Conservation (phyloP, 2,113 vertebrate species). For the Chaetura pelagica region DNA sequence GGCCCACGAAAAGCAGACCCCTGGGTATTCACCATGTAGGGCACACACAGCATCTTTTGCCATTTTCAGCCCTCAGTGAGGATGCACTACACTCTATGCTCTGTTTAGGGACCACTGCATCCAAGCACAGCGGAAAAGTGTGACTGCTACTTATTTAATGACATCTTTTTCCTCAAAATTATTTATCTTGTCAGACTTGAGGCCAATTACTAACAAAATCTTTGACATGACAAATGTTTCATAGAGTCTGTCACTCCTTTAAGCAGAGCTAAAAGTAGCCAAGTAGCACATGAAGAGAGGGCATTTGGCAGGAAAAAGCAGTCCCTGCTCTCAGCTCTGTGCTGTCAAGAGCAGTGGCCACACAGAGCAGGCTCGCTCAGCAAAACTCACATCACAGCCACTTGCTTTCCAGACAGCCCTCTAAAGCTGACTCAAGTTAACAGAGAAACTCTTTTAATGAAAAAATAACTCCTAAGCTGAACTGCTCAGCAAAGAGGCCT, state of each 20-base stretch:
- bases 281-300: rapidly evolving
- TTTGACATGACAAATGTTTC: background rate
- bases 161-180: background rate
- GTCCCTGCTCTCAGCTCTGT: background rate
- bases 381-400: background rate
- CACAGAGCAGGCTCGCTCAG: rapidly evolving
- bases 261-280: background rate
- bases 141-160: background rate
- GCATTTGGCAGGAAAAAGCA: background rate
- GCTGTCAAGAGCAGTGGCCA: background rate
- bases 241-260: background rate
- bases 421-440: background rate
- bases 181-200: slow-evolving; percentile 12
- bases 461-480: background rate
- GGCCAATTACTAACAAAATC: slow-evolving; percentile 8
- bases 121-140: background rate
- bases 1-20: background rate
- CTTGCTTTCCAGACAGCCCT: background rate
- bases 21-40: background rate
- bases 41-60: rapidly evolving
- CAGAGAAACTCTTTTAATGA: background rate
- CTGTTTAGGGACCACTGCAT: background rate
- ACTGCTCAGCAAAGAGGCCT: background rate
- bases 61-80: background rate
- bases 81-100: background rate